Base-by-base conservation (phyloP, 2,113 vertebrate genomes). In the Tetrao urogallus region DNA sequence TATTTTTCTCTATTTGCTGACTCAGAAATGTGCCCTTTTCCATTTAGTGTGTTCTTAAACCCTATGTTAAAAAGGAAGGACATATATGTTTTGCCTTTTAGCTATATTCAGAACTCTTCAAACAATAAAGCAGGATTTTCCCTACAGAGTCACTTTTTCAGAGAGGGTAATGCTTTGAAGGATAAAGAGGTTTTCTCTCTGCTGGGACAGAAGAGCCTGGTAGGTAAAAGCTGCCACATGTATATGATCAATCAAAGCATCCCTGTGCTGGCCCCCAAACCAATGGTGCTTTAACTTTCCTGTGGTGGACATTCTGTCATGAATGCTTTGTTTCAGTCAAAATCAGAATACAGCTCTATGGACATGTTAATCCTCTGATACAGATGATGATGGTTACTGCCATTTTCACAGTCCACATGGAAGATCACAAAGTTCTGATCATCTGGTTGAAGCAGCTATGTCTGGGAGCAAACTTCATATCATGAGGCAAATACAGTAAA, bases 151-250 rank as follows among this genome's bases (percentile, higher is more conserved):
- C 38, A 30, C 32, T 74, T 93, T 83, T 92, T 79, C 78, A 82
- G 84, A 85, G 15, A 86, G 72, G 48, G 58, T 34, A 77, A 24
- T 28, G 27, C 89, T 95, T 95, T 83, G 85, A 94, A 92, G 82
- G 88, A 89, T 90, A 80, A 94, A 91, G 89, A 86, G 87, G 30
- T 89, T 94, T 96, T 90, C 67, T 92, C 45, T 80, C 71, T 91
- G 18, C 76, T 88, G 60, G 82, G 67, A 38, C 32, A 9, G 30
- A 43, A 83, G 47, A 78, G 65, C 89, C 87, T 90, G 85, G 89
- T 52, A 4, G 93, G 79, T 67, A 91, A 89, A 48, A 94, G 65
- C 75, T 78, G 85, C 72, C 86, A 74, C 1, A 14, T 56, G 65
- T 70, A 11, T 57, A 52, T 45, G 82, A 88, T 92, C 69, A 94